A percentile compares a stretch with the other conserved stretches of the same genome.
Evolutionary conservation across 2,113 vertebrate species (phyloP).

Genomic region (Phocoena phocoena): DNA sequence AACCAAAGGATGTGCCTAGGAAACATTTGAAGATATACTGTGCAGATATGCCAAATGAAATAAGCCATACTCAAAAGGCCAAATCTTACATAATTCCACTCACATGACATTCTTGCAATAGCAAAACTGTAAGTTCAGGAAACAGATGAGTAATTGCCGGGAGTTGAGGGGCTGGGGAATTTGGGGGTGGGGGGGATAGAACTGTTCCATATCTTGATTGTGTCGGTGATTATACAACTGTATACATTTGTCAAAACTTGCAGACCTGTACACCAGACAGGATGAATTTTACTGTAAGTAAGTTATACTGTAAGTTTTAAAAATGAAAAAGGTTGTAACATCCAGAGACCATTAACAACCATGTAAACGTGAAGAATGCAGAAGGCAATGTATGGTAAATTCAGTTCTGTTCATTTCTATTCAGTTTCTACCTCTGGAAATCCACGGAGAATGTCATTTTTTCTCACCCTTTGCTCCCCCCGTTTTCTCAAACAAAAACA

Average conservation of each 20-base stretch:
- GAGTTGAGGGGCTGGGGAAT: no score
- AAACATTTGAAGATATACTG: neutral
- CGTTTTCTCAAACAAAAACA: neutral
- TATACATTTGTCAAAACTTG: neutral
- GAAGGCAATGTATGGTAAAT: neutral
- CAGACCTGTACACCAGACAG: neutral
- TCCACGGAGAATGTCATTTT: neutral
- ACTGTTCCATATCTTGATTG: no score
- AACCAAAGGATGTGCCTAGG: neutral
- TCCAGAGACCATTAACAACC: neutral
- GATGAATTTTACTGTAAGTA: neutral
- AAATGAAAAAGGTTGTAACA: neutral
- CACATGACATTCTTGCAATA: no score
- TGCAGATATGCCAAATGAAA: neutral
- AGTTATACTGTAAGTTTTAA: neutral
- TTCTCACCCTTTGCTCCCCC: neutral
- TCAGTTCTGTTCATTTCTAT: neutral
- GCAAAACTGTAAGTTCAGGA: no score
- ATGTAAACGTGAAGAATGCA: neutral
- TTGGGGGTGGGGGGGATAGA: no score
- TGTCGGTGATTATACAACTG: no score
- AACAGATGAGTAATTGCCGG: no score
- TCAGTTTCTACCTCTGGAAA: slow-evolving; percentile 8
- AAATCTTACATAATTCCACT: no score
- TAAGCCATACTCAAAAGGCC: neutral